Conservation (phyloP, 2,888 invertebrate species). For the Loripinus fragilis region DNA sequence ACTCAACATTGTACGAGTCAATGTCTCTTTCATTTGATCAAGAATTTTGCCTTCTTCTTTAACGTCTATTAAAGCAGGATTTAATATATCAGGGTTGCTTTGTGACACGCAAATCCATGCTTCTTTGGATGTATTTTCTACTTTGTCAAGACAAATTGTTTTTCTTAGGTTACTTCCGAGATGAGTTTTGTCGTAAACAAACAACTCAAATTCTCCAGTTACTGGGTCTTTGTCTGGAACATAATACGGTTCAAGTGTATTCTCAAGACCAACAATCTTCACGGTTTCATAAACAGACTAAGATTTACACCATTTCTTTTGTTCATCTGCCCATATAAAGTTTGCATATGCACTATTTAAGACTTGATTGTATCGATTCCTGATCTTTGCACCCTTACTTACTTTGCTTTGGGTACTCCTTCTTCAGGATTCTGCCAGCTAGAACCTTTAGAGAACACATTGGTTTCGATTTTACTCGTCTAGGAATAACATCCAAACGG, state of each 20-base stretch:
- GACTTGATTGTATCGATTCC: neutral
- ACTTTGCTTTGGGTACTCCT: no score
- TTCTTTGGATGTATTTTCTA: neutral
- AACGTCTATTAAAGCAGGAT: slow-evolving; percentile 19
- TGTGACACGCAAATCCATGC: slow-evolving; percentile 10
- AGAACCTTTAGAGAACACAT: neutral
- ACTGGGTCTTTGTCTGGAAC: slow-evolving; percentile 24
- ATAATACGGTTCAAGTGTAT: slow-evolving; percentile 19
- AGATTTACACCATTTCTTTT: neutral
- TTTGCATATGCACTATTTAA: slow-evolving; percentile 4
- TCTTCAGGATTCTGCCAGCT: neutral
- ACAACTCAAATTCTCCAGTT: slow-evolving; percentile 22
- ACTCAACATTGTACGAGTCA: slow-evolving; percentile 23
- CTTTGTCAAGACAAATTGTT: slow-evolving; percentile 20
- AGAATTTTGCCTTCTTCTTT: slow-evolving; percentile 31
- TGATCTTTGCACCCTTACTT: no score
- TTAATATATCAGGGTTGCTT: slow-evolving; percentile 2
- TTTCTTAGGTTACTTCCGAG: slow-evolving; percentile 28
- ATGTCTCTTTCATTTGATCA: slow-evolving; percentile 30
- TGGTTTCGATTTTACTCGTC: neutral
- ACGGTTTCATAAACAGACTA: neutral
- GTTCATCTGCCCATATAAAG: neutral
- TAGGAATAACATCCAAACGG: neutral
- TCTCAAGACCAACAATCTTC: neutral
- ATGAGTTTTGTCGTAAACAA: slow-evolving; percentile 39